Conservation (phyloP, 2,797 vertebrate species). For the Anolis apletophallus region DNA sequence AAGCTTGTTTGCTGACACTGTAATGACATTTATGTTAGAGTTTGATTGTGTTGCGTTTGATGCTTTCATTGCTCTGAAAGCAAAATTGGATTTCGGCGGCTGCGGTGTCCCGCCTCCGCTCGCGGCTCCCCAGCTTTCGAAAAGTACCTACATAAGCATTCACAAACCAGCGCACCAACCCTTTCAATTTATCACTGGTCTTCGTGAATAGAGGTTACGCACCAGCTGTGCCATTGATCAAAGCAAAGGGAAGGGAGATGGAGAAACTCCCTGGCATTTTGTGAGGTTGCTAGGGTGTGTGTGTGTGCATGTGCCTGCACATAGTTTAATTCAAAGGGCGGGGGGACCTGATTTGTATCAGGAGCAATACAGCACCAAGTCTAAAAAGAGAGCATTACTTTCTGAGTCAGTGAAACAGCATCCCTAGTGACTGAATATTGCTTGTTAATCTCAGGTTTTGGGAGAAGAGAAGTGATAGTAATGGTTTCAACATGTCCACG, state of each 20-base stretch:
- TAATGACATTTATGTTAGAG: not conserved
- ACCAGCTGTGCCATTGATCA: slow-evolving; percentile 48
- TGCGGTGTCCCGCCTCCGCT: not conserved
- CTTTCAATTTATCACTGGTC: slow-evolving; percentile 45
- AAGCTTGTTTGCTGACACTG: not conserved
- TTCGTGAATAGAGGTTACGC: slow-evolving; percentile 64
- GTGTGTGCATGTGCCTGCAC: too few relatives aligned
- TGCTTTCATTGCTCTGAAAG: slow-evolving; percentile 30
- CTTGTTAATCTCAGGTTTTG: not conserved
- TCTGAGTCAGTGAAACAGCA: not conserved
- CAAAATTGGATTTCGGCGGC: slow-evolving; percentile 24
- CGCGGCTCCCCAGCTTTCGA: not conserved
- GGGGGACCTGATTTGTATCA: slow-evolving; percentile 19
- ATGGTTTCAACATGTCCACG: too few relatives aligned
- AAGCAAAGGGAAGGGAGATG: slow-evolving; percentile 35
- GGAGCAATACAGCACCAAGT: slow-evolving; percentile 13
- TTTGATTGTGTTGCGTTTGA: slow-evolving; percentile 4
- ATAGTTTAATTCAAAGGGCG: not conserved
- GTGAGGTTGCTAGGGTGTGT: not conserved
- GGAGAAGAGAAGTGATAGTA: not conserved
- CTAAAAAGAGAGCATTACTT: not conserved
- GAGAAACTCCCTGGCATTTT: slow-evolving; percentile 15
- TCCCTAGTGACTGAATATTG: not conserved
- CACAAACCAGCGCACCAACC: slow-evolving; percentile 28
- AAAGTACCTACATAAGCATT: slow-evolving; percentile 44